Percentiles rank a stretch among this genome's conserved stretches.
These are phyloP conservation scores for Notoglanidium macrostoma DNA, from an alignment of 2,797 vertebrate genomes.

Conservation along the genomic window DNA sequence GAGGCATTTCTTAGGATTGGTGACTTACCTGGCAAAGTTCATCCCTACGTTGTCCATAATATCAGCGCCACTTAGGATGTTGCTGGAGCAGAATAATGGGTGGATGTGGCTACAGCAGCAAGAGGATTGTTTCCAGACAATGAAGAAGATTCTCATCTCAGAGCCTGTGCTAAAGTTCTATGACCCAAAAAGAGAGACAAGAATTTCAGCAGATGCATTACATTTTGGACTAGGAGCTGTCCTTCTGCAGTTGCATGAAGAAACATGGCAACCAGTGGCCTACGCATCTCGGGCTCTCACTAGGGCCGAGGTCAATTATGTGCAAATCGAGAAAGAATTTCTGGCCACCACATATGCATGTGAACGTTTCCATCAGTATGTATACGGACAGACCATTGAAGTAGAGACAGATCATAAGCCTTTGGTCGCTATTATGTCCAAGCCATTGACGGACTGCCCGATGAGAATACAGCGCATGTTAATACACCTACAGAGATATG, in stretches of 20 bases:
- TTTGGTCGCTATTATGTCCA: too few species aligned
- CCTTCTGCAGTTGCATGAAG: conserved; percentile 40
- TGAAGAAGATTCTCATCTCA: background rate
- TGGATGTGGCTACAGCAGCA: conserved; percentile 29
- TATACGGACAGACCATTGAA: too few species aligned
- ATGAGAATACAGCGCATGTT: too few species aligned
- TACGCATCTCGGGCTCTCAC: conserved; percentile 32
- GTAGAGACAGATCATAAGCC: too few species aligned
- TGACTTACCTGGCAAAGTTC: background rate
- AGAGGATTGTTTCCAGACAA: background rate
- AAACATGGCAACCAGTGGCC: background rate
- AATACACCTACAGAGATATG: too few species aligned
- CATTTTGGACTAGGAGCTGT: conserved; percentile 28
- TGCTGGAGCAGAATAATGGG: conserved; percentile 13
- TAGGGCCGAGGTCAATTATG: background rate
- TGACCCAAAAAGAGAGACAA: too few species aligned
- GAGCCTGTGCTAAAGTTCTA: too few species aligned
- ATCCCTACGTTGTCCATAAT: background rate
- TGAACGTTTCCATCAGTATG: too few species aligned
- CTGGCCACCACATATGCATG: too few species aligned
- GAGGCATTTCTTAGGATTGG: too few species aligned
- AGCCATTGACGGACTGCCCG: too few species aligned
- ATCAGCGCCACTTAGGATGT: background rate
- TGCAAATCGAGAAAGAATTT: background rate
- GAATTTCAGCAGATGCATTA: too few species aligned